Evolutionary conservation across 2,797 vertebrate genomes (phyloP), one percentile per base, ranked within the genome.

Genomic region (Enteromius trimaculatus): DNA sequence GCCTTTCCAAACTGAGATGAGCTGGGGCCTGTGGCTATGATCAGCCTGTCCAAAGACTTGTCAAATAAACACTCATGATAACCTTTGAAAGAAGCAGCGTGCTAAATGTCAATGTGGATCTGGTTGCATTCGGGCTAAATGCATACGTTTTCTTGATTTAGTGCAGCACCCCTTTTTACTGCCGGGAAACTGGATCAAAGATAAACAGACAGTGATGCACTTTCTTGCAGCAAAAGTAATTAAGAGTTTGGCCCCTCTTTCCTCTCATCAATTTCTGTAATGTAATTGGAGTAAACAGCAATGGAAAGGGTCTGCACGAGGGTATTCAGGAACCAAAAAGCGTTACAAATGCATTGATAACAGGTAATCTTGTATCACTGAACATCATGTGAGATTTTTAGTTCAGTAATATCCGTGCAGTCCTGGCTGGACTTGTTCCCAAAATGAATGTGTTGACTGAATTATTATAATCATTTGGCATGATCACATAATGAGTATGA

Each of bases 1-100:
- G 75, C 72, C 66, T 83, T 81, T 91, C 91, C 89, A 93, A 92
- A 79, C 68, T n/a, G 71, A 91, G 89, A 92, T 89, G 90, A 90
- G 88, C 88, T 86, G 87, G 88, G 90, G 70, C 93, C 91, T 89
- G 92, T 87, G 89, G 92, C 83, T 23, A 72, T 49, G 70, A 82
- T 77, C 72, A 77, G 77, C 47, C 72, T 74, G 80, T 85, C 85
- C 53, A 79, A 84, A 42, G 6, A 66, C 44, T 60, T 79, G 70
- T 74, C 79, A 81, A 26, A 64, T 29, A 19, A 68, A 34, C 58
- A 71, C 14, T 39, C 66, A 75, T 79, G 80, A 66, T 71, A 80
- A 55, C 66, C 51, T 23, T 44, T 72, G 26, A 51, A 51, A 76
- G 11, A 44, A 74, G 37, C 31, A 68, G 26, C 81, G 49, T 16